Base-by-base conservation (phyloP, 2,797 vertebrate genomes). In the Tadarida brasiliensis region DNA sequence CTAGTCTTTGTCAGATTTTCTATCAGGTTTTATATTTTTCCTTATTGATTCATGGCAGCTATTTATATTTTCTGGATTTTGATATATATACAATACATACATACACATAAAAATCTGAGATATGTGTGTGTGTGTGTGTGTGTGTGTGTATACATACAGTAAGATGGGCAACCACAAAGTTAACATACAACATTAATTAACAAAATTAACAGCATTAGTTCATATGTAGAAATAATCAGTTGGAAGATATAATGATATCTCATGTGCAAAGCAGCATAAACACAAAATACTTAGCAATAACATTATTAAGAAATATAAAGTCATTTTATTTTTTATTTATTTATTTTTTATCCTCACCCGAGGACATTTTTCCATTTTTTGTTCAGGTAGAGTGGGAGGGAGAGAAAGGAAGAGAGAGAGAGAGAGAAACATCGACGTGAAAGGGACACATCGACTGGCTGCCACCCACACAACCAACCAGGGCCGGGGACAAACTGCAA, bases 191-290 rank as follows among this genome's bases (percentile, higher is more conserved):
- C 20, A 51, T 90, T 56, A 70, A 77, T 22, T 78, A 20, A 59
- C 20, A 85, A 87, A 96, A 56, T 59, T 78, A 90, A 74, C 24
- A 91, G 30, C 33, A 74, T 47, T 73, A 61, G 67, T 39, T 94
- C 28, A 90, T 49, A 78, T 17, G 7, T 10, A 82, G 49, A 95
- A 44, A 80, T 49, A 93, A 61, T 11, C 19, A 76, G 3, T 57
- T 85, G n/a, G 30, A 49, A 91, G 26, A 80, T 39, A 59, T 15
- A 44, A 63, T 90, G 17, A 33, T 5, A 54, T 22, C 9, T 93
- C 39, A 44, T 78, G 39, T 70, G 49, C 30, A 68, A 90, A 84
- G 57, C 68, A 87, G 28, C 44, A 30, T 47, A 71, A 51, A 51
- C 20, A 49, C 26, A 92, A 59, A 54, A 76, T 94, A 61, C 16